These are phyloP conservation scores for Leucophenga varia DNA, from an alignment of 1,140 invertebrate genomes.

Conservation along the genomic window DNA sequence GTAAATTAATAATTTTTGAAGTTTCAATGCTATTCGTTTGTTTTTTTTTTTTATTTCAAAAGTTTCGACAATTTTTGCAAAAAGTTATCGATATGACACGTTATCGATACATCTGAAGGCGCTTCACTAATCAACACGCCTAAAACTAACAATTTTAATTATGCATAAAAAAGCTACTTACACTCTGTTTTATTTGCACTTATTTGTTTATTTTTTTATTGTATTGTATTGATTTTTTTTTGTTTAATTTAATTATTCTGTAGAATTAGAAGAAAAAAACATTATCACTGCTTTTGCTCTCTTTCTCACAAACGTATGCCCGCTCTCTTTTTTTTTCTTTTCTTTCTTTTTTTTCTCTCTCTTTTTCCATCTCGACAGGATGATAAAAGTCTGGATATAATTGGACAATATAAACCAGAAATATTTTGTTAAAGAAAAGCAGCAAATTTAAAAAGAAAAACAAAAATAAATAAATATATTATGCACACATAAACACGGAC, in stretches of 20 bases:
- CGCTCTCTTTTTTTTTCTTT: slow-evolving; percentile 61
- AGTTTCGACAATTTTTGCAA: too few species aligned
- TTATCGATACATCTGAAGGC: too few species aligned
- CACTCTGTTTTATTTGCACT: not conserved
- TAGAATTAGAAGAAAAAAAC: slow-evolving; percentile 1
- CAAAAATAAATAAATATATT: slow-evolving; percentile 1
- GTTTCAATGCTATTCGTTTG: too few species aligned
- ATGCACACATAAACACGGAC: slow-evolving; percentile 1
- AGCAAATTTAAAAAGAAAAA: slow-evolving; percentile 4
- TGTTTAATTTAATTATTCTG: too few species aligned
- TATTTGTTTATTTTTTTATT: slow-evolving; percentile 4
- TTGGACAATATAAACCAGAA: slow-evolving; percentile 81
- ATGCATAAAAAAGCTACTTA: too few species aligned
- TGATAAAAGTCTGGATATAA: slow-evolving; percentile 80
- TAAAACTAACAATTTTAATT: too few species aligned
- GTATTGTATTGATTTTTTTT: not conserved
- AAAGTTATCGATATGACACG: too few species aligned
- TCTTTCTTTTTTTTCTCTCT: slow-evolving; percentile 34
- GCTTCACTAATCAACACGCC: too few species aligned
- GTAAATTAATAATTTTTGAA: too few species aligned
- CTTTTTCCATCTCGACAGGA: slow-evolving; percentile 61
- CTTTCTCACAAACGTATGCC: slow-evolving; percentile 24
- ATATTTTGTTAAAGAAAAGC: slow-evolving; percentile 71
- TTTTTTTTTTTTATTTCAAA: too few species aligned
- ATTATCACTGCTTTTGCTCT: not conserved